Base-by-base conservation (phyloP, 2,113 vertebrate genomes). In the Melanerpes aurifrons region DNA sequence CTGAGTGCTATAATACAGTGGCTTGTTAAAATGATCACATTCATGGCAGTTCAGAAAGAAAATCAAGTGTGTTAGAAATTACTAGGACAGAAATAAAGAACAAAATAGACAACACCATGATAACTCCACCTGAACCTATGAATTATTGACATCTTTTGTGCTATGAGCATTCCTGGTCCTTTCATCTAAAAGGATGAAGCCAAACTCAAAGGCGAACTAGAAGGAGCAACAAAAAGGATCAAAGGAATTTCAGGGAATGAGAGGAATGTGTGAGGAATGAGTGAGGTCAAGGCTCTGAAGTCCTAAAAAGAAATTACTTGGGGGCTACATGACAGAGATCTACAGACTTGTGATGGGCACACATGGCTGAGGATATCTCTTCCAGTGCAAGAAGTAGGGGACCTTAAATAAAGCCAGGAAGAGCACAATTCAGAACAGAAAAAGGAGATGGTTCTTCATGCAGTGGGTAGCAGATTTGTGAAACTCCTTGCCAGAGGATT, bases 241-340 rank as follows among this genome's bases (percentile, higher is more conserved):
- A 93, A 90, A 94, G 43, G 53, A 59, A 59, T 57, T 90, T 93
- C 53, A 64, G 57, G 81, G 90, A 94, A 95, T 95, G 92, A 86
- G 47, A 86, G 32, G 87, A 96, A 94, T 89, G 87, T 92, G 72
- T 66, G 40, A 85, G 73, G 63, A 26, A 72, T 0, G 9, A 91
- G 50, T 78, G 48, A 86, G 83, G 61, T 68, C 62, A 84, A 79
- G 45, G 40, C 37, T 80, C 32, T 84, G 45, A 15, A 81, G 76
- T 47, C 45, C 1, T 2, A 86, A 75, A 74, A 57, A 80, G 43
- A 57, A 47, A 12, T 81, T 28, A n/a, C 26, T 53, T 74, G 8
- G 7, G 35, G 48, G 48, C 32, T 92, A 53, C 10, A 16, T 3
- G 24, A 35, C 29, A 74, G 53, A 87, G 15, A 91, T 35, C 56